A percentile compares a stretch with the other conserved stretches of the same genome.
Conservation (phyloP, 2,888 invertebrate species). For the Drosophila anomalata region DNA sequence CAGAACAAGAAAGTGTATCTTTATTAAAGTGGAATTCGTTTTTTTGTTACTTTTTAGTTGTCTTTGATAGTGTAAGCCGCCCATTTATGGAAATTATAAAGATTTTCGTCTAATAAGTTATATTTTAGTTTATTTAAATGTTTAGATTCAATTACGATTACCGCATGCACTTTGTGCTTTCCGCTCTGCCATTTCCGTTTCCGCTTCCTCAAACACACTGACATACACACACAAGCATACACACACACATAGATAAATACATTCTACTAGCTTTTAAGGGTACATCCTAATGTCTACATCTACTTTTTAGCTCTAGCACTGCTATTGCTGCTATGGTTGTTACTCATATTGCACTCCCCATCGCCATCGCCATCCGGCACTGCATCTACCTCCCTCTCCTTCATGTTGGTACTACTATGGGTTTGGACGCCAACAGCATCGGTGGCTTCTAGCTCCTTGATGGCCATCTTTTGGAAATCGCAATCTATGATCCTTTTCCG, state of each 20-base stretch:
- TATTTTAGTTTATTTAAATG: slow-evolving; percentile 37
- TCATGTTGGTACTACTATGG: slow-evolving; percentile 4
- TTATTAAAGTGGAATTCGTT: background rate
- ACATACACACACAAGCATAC: slow-evolving; percentile 20
- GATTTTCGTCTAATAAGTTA: slow-evolving; percentile 25
- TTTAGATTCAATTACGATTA: slow-evolving; percentile 28
- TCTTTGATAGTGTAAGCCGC: background rate
- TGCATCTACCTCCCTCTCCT: slow-evolving; percentile 34
- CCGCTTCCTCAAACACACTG: slow-evolving; percentile 20
- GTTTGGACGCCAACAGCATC: slow-evolving; percentile 20
- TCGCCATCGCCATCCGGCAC: slow-evolving; percentile 37
- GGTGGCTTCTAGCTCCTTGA: slow-evolving; percentile 54
- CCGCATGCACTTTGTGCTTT: slow-evolving; percentile 36
- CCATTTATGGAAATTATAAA: background rate
- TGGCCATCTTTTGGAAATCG: slow-evolving; percentile 82
- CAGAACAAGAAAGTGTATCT: background rate
- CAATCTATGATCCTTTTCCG: slow-evolving; percentile 87
- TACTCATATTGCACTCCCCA: slow-evolving; percentile 51
- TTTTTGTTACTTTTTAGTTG: background rate
- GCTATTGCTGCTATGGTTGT: slow-evolving; percentile 23
- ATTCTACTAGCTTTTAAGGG: slow-evolving; percentile 37
- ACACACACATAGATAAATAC: slow-evolving; percentile 44
- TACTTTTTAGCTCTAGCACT: slow-evolving; percentile 72
- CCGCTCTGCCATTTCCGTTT: slow-evolving; percentile 14
- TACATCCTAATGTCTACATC: slow-evolving; percentile 29